These are phyloP conservation scores for Mactra quadrangularis DNA, from an alignment of 1,140 invertebrate genomes.

Conservation along the genomic window DNA sequence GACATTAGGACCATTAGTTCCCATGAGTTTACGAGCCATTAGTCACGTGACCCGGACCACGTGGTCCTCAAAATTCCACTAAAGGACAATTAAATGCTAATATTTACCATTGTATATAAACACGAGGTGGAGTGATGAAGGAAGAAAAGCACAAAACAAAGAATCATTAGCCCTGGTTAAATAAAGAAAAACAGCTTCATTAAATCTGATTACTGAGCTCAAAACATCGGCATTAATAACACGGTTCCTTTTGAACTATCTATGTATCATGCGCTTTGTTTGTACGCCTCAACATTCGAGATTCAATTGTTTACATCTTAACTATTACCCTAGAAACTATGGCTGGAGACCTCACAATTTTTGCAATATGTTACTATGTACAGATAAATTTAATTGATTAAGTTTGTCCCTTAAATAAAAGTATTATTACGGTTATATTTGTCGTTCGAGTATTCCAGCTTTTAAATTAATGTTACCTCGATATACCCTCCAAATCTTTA, in stretches of 20 bases:
- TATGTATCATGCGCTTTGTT: constrained; percentile 6
- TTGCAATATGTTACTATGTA: constrained; percentile 57
- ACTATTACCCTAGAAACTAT: constrained; percentile 36
- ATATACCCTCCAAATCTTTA: constrained; percentile 14
- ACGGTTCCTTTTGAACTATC: constrained; percentile 34
- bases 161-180: constrained; percentile 45
- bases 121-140: constrained; percentile 13
- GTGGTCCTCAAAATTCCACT: background rate
- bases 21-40: background rate
- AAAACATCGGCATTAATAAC: constrained; percentile 31
- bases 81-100: background rate
- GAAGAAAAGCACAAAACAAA: constrained; percentile 40
- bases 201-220: constrained; percentile 17
- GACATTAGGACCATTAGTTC: too few species aligned
- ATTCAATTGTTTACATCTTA: constrained; percentile 33
- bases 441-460: constrained; percentile 52
- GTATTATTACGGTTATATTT: constrained; percentile 55
- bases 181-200: constrained; percentile 51
- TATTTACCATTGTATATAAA: constrained; percentile 38
- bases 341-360: constrained; percentile 60
- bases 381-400: constrained; percentile 68
- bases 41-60: background rate
- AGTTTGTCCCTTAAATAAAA: constrained; percentile 61
- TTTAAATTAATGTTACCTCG: constrained; percentile 59
- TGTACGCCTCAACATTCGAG: constrained; percentile 21